Percentiles rank a stretch among this genome's conserved stretches.
Evolutionary conservation across 2,113 vertebrate genomes (phyloP).

Genomic region (Malurus elegans): DNA sequence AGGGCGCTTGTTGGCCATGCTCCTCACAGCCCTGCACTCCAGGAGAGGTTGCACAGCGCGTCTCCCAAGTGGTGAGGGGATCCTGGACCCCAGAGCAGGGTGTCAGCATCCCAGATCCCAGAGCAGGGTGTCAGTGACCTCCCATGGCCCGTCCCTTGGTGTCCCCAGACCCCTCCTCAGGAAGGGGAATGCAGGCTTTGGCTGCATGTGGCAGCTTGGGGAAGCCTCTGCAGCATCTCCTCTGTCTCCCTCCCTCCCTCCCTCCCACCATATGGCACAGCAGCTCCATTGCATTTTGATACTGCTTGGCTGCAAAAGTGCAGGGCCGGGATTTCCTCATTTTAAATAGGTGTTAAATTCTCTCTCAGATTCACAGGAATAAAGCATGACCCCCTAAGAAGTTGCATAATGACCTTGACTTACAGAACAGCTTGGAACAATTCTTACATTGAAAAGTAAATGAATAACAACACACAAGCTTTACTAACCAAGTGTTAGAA

Average conservation of each 20-base stretch:
- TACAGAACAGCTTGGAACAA: constrained; percentile 59
- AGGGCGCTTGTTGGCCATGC: not conserved
- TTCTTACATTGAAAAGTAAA: constrained; percentile 45
- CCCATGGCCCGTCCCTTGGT: accelerated
- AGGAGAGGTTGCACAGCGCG: accelerated
- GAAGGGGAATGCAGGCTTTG: not conserved
- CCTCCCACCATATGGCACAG: not conserved
- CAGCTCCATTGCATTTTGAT: not conserved
- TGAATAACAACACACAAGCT: constrained; percentile 33
- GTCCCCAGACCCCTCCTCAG: not conserved
- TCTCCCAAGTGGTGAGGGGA: accelerated
- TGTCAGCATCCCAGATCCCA: no score
- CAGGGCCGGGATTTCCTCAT: constrained; percentile 9
- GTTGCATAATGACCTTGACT: not conserved
- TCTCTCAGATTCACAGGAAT: constrained; percentile 29
- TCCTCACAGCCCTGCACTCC: not conserved
- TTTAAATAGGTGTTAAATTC: constrained; percentile 54
- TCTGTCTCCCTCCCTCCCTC: not conserved
- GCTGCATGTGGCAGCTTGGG: not conserved
- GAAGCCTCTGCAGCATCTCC: not conserved
- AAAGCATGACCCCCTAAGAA: constrained; percentile 52
- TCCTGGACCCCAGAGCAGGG: not conserved
- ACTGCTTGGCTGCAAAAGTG: not conserved
- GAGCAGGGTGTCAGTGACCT: accelerated
- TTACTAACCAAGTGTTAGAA: constrained; percentile 30